phyloP scores from a whole-genome alignment of 2,888 invertebrate genomes.

The Mimachlamys varia region DNA sequence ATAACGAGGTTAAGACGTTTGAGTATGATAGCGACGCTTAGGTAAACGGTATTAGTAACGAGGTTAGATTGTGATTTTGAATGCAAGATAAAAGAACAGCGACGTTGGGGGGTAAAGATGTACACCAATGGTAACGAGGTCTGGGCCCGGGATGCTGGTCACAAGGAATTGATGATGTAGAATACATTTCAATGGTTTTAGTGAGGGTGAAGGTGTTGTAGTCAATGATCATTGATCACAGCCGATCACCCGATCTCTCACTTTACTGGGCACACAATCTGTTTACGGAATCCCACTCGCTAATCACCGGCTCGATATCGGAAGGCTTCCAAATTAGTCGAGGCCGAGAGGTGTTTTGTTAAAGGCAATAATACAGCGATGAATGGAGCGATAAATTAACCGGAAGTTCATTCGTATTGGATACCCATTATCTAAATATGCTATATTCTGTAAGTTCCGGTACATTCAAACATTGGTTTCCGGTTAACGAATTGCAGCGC shows the following conservation, averaged over 20 bases:
- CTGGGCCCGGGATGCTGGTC: no score
- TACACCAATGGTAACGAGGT: no score
- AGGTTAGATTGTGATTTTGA: no score
- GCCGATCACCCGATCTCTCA: not conserved
- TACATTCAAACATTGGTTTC: constrained; percentile 31
- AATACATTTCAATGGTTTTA: not conserved
- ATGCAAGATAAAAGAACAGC: no score
- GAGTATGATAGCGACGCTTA: no score
- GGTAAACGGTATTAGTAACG: no score
- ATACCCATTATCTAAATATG: constrained; percentile 31
- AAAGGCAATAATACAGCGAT: not conserved
- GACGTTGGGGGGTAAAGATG: no score
- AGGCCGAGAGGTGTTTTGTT: constrained; percentile 14
- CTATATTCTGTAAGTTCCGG: constrained; percentile 24
- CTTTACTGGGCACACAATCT: constrained; percentile 10
- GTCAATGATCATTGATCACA: not conserved
- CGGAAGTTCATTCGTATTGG: constrained; percentile 26
- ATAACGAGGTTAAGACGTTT: no score
- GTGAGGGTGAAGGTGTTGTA: not conserved
- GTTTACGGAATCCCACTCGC: not conserved
- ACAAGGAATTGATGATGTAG: not conserved
- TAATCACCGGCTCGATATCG: constrained; percentile 29
- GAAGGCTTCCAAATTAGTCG: constrained; percentile 20
- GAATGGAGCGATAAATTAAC: constrained; percentile 22
- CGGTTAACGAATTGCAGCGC: not conserved